A percentile compares a stretch with the other conserved stretches of the same genome.
Evolutionary conservation across 2,113 vertebrate genomes (phyloP).

Genomic region (Megalops atlanticus): DNA sequence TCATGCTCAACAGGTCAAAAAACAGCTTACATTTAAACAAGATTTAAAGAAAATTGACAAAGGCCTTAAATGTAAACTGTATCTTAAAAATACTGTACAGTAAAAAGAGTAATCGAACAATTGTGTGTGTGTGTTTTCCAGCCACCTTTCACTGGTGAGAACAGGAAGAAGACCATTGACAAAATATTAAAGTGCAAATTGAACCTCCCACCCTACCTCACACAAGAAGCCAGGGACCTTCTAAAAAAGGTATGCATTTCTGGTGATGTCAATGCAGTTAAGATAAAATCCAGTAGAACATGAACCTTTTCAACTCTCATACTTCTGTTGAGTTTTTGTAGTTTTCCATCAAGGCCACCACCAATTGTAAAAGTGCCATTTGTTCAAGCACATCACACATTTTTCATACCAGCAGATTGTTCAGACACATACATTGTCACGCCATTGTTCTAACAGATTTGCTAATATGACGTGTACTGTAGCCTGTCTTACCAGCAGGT

Average conservation of each 20-base stretch:
- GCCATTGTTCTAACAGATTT: not conserved
- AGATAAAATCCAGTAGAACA: not conserved
- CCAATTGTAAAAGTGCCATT: too few species aligned
- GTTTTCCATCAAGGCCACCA: too few species aligned
- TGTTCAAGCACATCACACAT: too few species aligned
- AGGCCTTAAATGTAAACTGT: too few species aligned
- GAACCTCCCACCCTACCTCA: conserved; percentile 99
- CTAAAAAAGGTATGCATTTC: conserved; percentile 86
- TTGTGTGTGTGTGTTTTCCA: conserved; percentile 49
- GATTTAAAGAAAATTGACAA: too few species aligned
- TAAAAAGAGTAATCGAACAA: not conserved
- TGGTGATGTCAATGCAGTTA: conserved; percentile 7
- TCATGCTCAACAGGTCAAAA: too few species aligned
- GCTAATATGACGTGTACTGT: not conserved
- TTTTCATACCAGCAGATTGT: too few species aligned
- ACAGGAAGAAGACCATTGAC: conserved; percentile 97
- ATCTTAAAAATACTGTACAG: too few species aligned
- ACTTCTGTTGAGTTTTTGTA: too few species aligned
- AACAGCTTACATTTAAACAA: too few species aligned
- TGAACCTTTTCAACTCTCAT: too few species aligned
- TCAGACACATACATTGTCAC: too few species aligned
- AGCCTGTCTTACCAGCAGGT: not conserved
- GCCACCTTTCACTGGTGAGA: conserved; percentile 97
- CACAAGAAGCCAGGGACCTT: conserved; percentile 97
- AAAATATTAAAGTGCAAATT: conserved; percentile 99